Evolutionary conservation across 2,113 vertebrate genomes (phyloP).

Genomic region (Platanista minor): DNA sequence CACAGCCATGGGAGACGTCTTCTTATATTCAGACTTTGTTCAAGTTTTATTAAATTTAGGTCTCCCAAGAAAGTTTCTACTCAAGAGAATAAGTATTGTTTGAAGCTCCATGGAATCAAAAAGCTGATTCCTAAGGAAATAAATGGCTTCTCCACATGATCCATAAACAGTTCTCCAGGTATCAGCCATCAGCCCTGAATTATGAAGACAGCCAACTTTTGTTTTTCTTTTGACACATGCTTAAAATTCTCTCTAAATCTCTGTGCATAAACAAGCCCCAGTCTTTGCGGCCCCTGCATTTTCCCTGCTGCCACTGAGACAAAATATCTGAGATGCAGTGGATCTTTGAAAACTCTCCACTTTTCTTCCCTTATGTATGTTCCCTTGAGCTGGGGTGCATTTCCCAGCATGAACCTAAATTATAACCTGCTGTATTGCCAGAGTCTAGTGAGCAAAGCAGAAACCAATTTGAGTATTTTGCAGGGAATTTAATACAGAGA

Average conservation of each 20-base stretch:
- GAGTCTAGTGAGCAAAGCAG: background rate
- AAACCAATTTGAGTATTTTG: background rate
- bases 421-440: background rate
- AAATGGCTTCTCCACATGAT: background rate
- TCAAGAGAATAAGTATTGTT: background rate
- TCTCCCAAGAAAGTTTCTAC: background rate
- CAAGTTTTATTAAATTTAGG: conserved; percentile 24
- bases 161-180: background rate
- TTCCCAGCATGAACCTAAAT: background rate
- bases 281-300: background rate
- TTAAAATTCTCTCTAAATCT: background rate
- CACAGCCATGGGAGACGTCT: background rate
- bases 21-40: background rate
- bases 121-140: background rate
- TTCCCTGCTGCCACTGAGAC: background rate
- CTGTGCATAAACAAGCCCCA: background rate
- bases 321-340: background rate
- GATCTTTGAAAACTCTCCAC: background rate
- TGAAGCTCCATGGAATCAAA: background rate
- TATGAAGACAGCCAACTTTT: background rate
- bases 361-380: background rate
- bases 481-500: background rate
- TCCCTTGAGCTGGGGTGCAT: background rate
- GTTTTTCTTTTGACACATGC: background rate
- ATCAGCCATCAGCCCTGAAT: background rate